Base-by-base conservation (phyloP, 2,888 invertebrate species). In the Cephus nigrinus region DNA sequence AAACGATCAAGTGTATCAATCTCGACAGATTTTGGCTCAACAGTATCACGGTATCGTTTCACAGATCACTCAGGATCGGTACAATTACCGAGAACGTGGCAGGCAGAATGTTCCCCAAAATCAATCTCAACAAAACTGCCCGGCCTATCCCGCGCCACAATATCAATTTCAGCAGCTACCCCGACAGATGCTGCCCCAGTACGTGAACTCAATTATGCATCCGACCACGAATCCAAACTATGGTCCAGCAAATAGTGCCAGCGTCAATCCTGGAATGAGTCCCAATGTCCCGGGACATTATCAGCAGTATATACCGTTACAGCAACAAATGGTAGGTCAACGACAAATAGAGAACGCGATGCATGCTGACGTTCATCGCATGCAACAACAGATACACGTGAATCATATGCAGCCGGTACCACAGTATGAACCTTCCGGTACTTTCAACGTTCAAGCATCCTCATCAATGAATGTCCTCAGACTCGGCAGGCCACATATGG, bases 131-230 rank as follows among this genome's bases (percentile, higher is more conserved):
- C 88, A 86, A 82, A 74, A 84, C 75, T 88, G 87, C 74, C 87
- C 86, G 0, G 84, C 85, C 4, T 88, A 88, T 80, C 83, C 86
- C 11, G 79, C 85, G 2, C 80, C 85, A 0, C 86, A 86, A 32
- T 88, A 89, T 74, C 88, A 88, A 23, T 86, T 87, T 81, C 87
- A 87, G 31, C 87, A 86, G 71, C 74, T 88, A 72, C 86, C 86
- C 4, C 84, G 88, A 31, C 87, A 86, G 76, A 86, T 89, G 81
- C 82, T 86, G 69, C 85, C 88, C 3, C 87, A 88, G n/a, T 89
- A 86, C 40, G 82, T 88, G 12, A 87, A 86, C 23, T 85, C 88
- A 1, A 88, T 87, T 36, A 77, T 88, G 68, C 86, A 86, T 81
- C 85, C 86, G 0, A 88, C 84, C 34, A 9, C 80, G 81, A 15